A percentile compares a stretch with the other conserved stretches of the same genome.
Evolutionary conservation across 1,140 invertebrate genomes (phyloP).

Genomic region (Drosophila leontia): DNA sequence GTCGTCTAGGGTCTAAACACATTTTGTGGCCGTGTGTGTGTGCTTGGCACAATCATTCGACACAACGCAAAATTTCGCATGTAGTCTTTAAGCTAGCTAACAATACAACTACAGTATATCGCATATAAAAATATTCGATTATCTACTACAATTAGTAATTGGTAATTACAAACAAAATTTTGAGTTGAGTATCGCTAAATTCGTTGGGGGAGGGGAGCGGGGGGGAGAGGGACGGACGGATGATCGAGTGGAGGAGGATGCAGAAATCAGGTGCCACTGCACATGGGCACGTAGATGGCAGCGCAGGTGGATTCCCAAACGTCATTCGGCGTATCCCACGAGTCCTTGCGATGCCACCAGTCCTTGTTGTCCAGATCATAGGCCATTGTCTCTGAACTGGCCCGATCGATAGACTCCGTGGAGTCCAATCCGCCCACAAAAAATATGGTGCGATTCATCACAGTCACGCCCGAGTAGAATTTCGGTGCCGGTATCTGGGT

Average conservation of each 20-base stretch:
- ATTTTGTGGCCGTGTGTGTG: constrained; percentile 19
- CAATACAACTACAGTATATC: neutral
- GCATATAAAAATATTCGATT: constrained; percentile 14
- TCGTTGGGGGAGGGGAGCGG: constrained; percentile 9
- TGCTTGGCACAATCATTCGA: constrained; percentile 46
- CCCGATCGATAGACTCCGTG: constrained; percentile 88
- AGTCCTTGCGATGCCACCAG: constrained; percentile 86
- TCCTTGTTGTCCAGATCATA: constrained; percentile 87
- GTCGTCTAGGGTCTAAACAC: constrained; percentile 12
- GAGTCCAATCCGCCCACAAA: constrained; percentile 90
- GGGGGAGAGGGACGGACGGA: neutral
- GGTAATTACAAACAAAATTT: constrained; percentile 1
- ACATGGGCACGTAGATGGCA: constrained; percentile 88
- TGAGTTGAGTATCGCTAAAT: constrained; percentile 45
- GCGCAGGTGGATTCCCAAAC: constrained; percentile 90
- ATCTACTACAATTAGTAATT: neutral
- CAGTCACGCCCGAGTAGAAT: constrained; percentile 89
- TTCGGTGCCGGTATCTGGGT: constrained; percentile 89
- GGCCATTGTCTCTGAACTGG: constrained; percentile 88
- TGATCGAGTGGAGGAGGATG: neutral
- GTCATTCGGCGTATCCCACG: constrained; percentile 88
- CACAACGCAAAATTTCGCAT: constrained; percentile 24
- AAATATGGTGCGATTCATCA: constrained; percentile 88
- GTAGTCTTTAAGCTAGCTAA: constrained; percentile 28
- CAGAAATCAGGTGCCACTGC: constrained; percentile 81